phyloP scores from a whole-genome alignment of 2,797 vertebrate species.

The Silurus aristotelis region DNA sequence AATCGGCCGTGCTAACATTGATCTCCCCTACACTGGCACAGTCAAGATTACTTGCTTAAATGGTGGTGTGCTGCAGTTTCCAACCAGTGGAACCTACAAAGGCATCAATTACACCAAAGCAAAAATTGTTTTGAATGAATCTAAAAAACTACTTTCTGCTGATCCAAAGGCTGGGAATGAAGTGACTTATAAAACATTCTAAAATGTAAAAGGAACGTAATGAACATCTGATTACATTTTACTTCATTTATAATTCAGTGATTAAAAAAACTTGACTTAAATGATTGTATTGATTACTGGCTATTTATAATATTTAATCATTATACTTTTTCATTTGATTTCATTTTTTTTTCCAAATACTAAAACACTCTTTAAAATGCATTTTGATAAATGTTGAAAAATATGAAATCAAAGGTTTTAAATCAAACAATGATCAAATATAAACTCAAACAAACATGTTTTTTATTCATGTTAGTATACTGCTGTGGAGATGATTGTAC shows the following conservation, averaged over 20 bases:
- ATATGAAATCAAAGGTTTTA: background rate
- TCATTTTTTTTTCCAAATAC: no score
- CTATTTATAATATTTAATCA: no score
- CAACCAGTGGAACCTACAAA: conserved; percentile 32
- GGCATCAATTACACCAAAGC: conserved; percentile 41
- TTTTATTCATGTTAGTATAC: background rate
- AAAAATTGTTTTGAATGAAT: background rate
- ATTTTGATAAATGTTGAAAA: no score
- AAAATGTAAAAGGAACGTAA: no score
- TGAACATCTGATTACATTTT: no score
- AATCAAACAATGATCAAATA: no score
- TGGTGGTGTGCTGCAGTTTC: background rate
- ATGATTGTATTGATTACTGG: no score
- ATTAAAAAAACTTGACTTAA: no score
- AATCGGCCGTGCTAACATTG: conserved; percentile 15
- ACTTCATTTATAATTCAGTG: no score
- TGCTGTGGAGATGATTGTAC: background rate
- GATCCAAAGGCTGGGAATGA: background rate
- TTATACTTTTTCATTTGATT: no score
- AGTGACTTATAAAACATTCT: background rate
- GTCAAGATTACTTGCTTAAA: conserved; percentile 24
- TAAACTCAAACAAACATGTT: no score
- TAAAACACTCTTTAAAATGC: no score
- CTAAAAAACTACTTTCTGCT: background rate
- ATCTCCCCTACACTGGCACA: conserved; percentile 27